A percentile compares a stretch with the other conserved stretches of the same genome.
phyloP scores from a whole-genome alignment of 2,797 vertebrate species.

The Adelosebastes latens region DNA sequence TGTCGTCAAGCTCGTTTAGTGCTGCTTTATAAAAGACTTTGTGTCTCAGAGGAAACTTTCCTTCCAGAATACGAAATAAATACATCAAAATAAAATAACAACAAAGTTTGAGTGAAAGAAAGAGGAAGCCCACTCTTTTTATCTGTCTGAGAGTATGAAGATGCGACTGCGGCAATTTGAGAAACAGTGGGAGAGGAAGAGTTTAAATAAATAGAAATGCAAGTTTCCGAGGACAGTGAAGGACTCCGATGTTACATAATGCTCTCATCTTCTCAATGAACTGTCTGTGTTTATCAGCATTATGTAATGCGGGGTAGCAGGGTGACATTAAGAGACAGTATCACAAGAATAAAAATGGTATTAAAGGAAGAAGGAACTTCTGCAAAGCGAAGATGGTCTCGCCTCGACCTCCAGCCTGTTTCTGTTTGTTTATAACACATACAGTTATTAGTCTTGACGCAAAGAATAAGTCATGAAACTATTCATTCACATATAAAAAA shows the following conservation, averaged over 20 bases:
- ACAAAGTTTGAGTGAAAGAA: slow-evolving; percentile 2
- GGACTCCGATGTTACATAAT: slow-evolving; percentile 21
- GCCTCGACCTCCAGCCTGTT: neutral
- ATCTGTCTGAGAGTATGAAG: neutral
- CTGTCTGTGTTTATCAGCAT: slow-evolving; percentile 19
- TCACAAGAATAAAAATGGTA: neutral
- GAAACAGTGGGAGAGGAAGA: slow-evolving; percentile 10
- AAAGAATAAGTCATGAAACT: neutral
- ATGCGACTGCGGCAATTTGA: slow-evolving; percentile 4
- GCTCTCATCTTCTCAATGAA: slow-evolving; percentile 1
- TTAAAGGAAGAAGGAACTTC: neutral
- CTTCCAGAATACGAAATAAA: slow-evolving; percentile 14
- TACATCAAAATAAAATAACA: slow-evolving; percentile 16
- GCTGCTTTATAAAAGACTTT: slow-evolving; percentile 6
- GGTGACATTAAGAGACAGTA: neutral
- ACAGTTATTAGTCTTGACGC: neutral
- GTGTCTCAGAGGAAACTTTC: slow-evolving; percentile 6
- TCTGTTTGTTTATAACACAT: neutral
- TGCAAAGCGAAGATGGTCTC: neutral
- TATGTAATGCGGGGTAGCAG: neutral
- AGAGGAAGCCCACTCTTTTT: neutral
- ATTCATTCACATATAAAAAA: neutral
- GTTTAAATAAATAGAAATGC: slow-evolving; percentile 13
- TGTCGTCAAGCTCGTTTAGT: neutral
- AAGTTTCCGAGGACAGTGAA: slow-evolving; percentile 18